Evolutionary conservation across 2,113 vertebrate species (phyloP).

Genomic region (Macrotus californicus): DNA sequence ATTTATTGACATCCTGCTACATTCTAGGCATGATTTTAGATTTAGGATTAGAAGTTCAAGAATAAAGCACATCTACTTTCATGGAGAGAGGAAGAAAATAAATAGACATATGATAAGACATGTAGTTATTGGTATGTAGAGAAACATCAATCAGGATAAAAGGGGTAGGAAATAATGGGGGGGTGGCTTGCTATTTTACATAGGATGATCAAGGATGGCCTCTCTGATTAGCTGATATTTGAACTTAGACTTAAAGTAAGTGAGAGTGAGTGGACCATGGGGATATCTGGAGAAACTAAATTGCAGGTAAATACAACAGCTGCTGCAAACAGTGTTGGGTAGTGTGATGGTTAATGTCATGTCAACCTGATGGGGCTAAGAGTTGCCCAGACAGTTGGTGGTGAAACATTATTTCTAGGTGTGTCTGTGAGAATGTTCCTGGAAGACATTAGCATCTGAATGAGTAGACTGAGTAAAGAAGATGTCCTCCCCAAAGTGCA

Average conservation of each 20-base stretch:
- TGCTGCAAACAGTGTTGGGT: background rate
- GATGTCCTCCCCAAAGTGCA: background rate
- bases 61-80: background rate
- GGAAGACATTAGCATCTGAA: background rate
- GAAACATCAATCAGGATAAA: background rate
- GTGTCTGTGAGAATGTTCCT: background rate
- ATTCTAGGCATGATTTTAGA: background rate
- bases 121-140: background rate
- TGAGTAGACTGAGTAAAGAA: background rate
- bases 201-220: background rate
- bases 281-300: background rate
- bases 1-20: background rate
- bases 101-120: background rate
- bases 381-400: background rate
- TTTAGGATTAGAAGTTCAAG: background rate
- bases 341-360: background rate
- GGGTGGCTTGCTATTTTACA: background rate
- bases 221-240: background rate
- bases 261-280: background rate
- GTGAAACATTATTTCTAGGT: background rate
- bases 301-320: background rate
- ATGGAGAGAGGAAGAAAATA: background rate
- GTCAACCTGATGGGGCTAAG: background rate
- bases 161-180: background rate
- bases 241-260: background rate